Evolutionary conservation across 2,113 vertebrate genomes (phyloP).

Genomic region (Spheniscus mendiculus): DNA sequence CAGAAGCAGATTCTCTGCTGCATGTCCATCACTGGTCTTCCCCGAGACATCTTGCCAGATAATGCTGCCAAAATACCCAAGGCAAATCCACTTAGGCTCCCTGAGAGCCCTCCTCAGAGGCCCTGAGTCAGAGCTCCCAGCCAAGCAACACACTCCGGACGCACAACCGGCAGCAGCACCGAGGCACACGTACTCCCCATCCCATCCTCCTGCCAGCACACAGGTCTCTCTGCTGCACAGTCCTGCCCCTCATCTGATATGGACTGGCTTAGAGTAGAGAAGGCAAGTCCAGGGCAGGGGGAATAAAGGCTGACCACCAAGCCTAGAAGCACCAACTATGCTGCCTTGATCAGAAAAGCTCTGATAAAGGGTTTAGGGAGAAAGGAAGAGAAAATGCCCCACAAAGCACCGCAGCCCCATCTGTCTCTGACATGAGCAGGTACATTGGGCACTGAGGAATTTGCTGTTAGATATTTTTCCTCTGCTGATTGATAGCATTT

Average conservation of each 20-base stretch:
- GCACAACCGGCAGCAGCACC: fast-evolving
- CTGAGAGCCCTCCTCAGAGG: neutral
- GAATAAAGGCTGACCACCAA: neutral
- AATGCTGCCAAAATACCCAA: neutral
- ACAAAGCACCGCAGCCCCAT: neutral
- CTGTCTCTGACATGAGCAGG: slow-evolving; percentile 55
- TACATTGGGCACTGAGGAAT: slow-evolving; percentile 27
- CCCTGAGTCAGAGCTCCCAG: neutral
- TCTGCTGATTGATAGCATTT: slow-evolving; percentile 69
- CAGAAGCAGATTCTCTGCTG: neutral
- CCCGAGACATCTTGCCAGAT: neutral
- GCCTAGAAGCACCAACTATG: neutral
- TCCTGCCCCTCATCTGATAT: neutral
- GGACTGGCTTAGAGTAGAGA: neutral
- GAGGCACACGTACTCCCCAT: fast-evolving
- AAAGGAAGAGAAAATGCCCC: neutral
- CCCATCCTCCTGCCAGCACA: neutral
- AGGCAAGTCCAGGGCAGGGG: neutral
- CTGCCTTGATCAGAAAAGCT: neutral
- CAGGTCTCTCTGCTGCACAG: too few relatives aligned
- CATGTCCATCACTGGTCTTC: fast-evolving
- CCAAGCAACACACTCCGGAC: neutral
- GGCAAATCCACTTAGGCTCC: neutral
- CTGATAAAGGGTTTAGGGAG: neutral
- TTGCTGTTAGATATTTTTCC: slow-evolving; percentile 17